phyloP scores from a whole-genome alignment of 92 coral and sea anemone genomes.

The Palythoa grandiflora region DNA sequence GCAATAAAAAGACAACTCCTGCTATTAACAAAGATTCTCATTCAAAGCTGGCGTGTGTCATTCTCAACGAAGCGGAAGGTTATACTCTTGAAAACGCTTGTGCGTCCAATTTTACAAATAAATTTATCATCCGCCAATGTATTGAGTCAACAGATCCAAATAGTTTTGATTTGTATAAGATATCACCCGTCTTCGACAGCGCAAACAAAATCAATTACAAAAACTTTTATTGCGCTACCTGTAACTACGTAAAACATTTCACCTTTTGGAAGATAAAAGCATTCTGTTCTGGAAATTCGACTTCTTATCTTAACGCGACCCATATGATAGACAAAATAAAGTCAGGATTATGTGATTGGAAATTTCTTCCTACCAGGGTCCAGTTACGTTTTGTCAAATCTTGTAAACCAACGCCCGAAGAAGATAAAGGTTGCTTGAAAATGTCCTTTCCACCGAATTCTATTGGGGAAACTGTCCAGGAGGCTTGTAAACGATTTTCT shows the following conservation, averaged over 20 bases:
- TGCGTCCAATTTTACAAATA: not conserved
- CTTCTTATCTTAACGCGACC: not conserved
- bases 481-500: not conserved
- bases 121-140: not conserved
- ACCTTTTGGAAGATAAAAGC: constrained; percentile 14
- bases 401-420: not conserved
- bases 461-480: constrained; percentile 4
- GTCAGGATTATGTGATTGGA: not conserved
- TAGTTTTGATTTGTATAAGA: not conserved
- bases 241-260: constrained; percentile 1
- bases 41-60: not conserved
- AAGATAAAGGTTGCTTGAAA: not conserved
- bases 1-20: not conserved
- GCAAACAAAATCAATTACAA: not conserved
- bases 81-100: constrained; percentile 1
- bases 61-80: not conserved
- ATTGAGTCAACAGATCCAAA: not conserved
- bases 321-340: not conserved
- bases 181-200: constrained; percentile 5
- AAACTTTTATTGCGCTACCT: not conserved
- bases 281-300: not conserved
- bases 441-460: not conserved
- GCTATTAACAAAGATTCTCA: not conserved
- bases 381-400: not conserved
- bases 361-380: not conserved